These are phyloP conservation scores for Tupiocoris notatus DNA, from an alignment of 2,888 invertebrate genomes.

Conservation along the genomic window DNA sequence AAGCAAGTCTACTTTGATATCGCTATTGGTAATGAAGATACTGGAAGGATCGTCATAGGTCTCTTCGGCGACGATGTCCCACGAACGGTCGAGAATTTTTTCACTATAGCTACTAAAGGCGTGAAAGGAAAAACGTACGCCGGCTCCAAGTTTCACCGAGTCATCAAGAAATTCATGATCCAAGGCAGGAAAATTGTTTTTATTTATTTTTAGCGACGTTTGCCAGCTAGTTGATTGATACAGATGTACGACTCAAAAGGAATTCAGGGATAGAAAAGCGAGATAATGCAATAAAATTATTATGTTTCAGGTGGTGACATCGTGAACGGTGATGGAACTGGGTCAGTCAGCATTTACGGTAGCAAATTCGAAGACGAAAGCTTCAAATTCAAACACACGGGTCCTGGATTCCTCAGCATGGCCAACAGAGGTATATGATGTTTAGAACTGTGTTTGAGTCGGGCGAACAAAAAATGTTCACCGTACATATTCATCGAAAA, in stretches of 20 bases:
- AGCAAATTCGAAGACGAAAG: slow-evolving; percentile 93
- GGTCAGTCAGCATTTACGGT: slow-evolving; percentile 88
- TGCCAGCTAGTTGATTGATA: too few relatives aligned
- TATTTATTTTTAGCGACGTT: too few relatives aligned
- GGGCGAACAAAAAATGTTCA: too few relatives aligned
- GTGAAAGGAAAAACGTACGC: slow-evolving; percentile 79
- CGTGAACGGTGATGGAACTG: slow-evolving; percentile 74
- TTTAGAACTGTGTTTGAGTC: too few relatives aligned
- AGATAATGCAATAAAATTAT: too few relatives aligned
- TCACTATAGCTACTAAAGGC: slow-evolving; percentile 69
- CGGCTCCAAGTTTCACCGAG: slow-evolving; percentile 84
- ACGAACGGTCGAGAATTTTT: slow-evolving; percentile 83
- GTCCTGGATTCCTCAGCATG: slow-evolving; percentile 96
- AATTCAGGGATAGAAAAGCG: too few relatives aligned
- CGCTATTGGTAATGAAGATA: slow-evolving; percentile 67
- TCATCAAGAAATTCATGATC: slow-evolving; percentile 89
- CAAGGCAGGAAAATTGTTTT: too few relatives aligned
- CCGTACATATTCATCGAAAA: slow-evolving; percentile 2
- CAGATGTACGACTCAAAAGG: too few relatives aligned
- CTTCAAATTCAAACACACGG: slow-evolving; percentile 94
- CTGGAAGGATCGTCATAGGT: slow-evolving; percentile 76
- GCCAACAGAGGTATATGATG: slow-evolving; percentile 91
- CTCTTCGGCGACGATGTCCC: slow-evolving; percentile 93
- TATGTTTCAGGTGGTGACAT: slow-evolving; percentile 82
- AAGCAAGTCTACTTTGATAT: slow-evolving; percentile 85